These are phyloP conservation scores for Nemotelus pantherinus DNA, from an alignment of 2,888 invertebrate genomes.

Conservation along the genomic window DNA sequence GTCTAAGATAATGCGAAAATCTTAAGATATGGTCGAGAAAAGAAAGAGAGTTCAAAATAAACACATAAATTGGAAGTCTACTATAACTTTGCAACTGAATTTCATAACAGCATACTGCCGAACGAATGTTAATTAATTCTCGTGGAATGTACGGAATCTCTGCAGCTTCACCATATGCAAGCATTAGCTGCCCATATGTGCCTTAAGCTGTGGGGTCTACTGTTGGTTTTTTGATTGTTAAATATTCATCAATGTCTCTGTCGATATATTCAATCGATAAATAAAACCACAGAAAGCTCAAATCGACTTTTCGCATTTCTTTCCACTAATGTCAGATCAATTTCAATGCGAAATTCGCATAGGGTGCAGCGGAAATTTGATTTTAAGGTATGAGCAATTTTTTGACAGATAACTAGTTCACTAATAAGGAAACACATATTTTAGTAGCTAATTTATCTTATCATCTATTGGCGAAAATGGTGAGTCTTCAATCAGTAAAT, in stretches of 20 bases:
- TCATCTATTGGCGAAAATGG: too few species aligned
- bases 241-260: slow-evolving; percentile 38
- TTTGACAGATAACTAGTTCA: too few species aligned
- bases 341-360: not conserved
- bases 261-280: slow-evolving; percentile 35
- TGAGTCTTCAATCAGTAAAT: too few species aligned
- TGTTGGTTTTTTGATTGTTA: slow-evolving; percentile 28
- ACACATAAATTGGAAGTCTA: not conserved
- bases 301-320: slow-evolving; percentile 29
- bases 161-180: slow-evolving; percentile 2
- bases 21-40: too few species aligned
- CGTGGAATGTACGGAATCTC: slow-evolving; percentile 17
- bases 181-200: not conserved
- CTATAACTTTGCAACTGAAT: slow-evolving; percentile 26
- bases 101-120: slow-evolving; percentile 6
- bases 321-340: slow-evolving; percentile 37
- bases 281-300: slow-evolving; percentile 37
- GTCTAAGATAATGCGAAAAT: not conserved
- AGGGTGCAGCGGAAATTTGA: slow-evolving; percentile 1
- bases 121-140: slow-evolving; percentile 30
- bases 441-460: too few species aligned
- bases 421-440: too few species aligned
- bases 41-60: too few species aligned
- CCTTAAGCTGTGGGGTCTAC: slow-evolving; percentile 30
- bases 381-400: not conserved